These are phyloP conservation scores for Xyrauchen texanus DNA, from an alignment of 2,113 vertebrate genomes.

Conservation along the genomic window DNA sequence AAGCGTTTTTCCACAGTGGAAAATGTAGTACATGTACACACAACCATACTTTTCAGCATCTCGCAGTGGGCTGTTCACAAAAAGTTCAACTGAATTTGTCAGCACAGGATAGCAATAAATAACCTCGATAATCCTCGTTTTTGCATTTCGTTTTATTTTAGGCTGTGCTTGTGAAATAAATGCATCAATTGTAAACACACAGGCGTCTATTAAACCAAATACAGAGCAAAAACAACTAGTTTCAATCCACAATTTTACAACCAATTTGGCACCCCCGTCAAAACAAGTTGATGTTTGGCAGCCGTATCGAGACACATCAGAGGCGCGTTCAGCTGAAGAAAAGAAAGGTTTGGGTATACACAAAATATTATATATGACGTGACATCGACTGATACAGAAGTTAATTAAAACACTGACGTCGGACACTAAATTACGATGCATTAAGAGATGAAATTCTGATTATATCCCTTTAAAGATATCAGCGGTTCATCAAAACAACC, in stretches of 20 bases:
- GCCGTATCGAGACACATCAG: neutral
- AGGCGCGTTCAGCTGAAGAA: neutral
- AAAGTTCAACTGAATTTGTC: no score
- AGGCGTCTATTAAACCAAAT: neutral
- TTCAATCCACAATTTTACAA: no score
- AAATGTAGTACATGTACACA: no score
- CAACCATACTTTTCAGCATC: no score
- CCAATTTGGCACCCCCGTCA: constrained; percentile 25
- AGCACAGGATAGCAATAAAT: no score
- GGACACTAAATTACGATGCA: neutral
- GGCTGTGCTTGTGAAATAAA: no score
- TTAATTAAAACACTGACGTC: neutral
- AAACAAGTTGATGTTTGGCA: constrained; percentile 19
- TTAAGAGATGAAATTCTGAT: neutral
- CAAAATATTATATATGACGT: neutral
- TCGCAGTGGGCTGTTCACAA: no score
- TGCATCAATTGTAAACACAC: neutral
- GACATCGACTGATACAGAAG: neutral
- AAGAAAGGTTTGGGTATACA: neutral
- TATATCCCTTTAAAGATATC: neutral
- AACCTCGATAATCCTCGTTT: no score
- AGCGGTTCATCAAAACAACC: constrained; percentile 21
- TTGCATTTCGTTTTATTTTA: no score
- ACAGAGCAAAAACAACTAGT: neutral
- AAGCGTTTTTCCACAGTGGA: no score